These are phyloP conservation scores for Menidia menidia DNA, from an alignment of 2,797 vertebrate species.

Conservation along the genomic window DNA sequence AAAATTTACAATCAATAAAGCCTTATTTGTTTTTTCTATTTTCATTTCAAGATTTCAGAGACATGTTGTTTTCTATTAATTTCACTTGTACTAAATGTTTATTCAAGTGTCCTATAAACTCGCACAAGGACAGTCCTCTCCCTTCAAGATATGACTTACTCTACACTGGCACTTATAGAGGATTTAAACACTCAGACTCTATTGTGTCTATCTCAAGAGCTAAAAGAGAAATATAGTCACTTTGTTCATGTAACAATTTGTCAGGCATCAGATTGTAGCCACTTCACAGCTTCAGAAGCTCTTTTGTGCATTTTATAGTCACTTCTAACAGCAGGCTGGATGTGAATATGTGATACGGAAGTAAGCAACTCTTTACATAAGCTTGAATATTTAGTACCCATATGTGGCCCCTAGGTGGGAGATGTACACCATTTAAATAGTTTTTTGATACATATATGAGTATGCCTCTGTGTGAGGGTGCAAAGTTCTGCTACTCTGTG, in stretches of 20 bases:
- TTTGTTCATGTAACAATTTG: not conserved
- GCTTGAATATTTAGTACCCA: constrained; percentile 29
- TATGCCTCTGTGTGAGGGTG: constrained; percentile 18
- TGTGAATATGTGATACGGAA: constrained; percentile 3
- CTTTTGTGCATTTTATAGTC: constrained; percentile 23
- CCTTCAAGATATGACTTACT: not conserved
- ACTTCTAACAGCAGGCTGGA: constrained; percentile 17
- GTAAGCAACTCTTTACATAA: constrained; percentile 24
- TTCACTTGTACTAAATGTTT: constrained; percentile 1
- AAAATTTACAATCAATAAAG: constrained; percentile 7
- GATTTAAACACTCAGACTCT: constrained; percentile 16
- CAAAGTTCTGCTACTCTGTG: constrained; percentile 17
- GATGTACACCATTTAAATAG: constrained; percentile 42
- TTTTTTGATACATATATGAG: constrained; percentile 15
- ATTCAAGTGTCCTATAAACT: not conserved
- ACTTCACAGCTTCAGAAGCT: constrained; percentile 11
- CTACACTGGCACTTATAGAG: not conserved
- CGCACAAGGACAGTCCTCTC: not conserved
- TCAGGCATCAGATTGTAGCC: not conserved
- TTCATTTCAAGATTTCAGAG: constrained; percentile 1
- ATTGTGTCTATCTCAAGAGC: not conserved
- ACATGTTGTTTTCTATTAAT: not conserved
- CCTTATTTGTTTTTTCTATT: not conserved
- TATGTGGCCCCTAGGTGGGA: constrained; percentile 24
- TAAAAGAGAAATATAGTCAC: constrained; percentile 3